Evolutionary conservation across 2,888 invertebrate species (phyloP).

Genomic region (Mellilla xanthometata): DNA sequence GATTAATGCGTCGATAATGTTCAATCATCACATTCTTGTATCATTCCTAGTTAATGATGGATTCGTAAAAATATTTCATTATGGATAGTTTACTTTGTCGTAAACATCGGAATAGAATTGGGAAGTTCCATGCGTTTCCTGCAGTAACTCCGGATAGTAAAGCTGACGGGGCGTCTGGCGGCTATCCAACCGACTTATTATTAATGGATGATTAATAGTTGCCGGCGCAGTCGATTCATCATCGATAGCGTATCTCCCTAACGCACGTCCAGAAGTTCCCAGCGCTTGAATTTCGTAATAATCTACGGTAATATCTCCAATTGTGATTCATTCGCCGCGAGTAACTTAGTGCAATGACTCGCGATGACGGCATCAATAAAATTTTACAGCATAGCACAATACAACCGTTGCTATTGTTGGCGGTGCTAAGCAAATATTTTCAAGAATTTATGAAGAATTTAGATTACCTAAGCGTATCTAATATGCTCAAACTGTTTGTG

Average conservation of each 20-base stretch:
- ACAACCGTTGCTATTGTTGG: slow-evolving; percentile 6
- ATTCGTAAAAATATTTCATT: slow-evolving; percentile 37
- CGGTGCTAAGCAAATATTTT: slow-evolving; percentile 34
- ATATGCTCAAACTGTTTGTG: slow-evolving; percentile 35
- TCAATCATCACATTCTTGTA: slow-evolving; percentile 9
- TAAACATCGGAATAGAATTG: slow-evolving; percentile 44
- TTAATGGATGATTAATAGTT: slow-evolving; percentile 54
- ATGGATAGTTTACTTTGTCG: slow-evolving; percentile 36
- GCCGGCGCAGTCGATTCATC: slow-evolving; percentile 37
- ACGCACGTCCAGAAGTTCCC: slow-evolving; percentile 29
- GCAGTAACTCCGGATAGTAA: slow-evolving; percentile 45
- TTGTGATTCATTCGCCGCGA: slow-evolving; percentile 37
- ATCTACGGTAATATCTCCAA: slow-evolving; percentile 36
- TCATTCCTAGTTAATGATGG: slow-evolving; percentile 9
- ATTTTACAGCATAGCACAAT: slow-evolving; percentile 32
- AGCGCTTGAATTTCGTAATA: slow-evolving; percentile 37
- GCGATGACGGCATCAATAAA: slow-evolving; percentile 40
- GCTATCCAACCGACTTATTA: slow-evolving; percentile 51
- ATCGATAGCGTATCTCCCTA: slow-evolving; percentile 33
- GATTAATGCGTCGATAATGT: not conserved
- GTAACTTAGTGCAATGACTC: slow-evolving; percentile 41
- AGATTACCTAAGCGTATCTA: slow-evolving; percentile 33
- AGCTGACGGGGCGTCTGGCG: slow-evolving; percentile 48
- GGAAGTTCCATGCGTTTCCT: slow-evolving; percentile 39
- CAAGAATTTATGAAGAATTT: slow-evolving; percentile 32